Base-by-base conservation (phyloP, 2,797 vertebrate genomes). In the Etheostoma perlongum region DNA sequence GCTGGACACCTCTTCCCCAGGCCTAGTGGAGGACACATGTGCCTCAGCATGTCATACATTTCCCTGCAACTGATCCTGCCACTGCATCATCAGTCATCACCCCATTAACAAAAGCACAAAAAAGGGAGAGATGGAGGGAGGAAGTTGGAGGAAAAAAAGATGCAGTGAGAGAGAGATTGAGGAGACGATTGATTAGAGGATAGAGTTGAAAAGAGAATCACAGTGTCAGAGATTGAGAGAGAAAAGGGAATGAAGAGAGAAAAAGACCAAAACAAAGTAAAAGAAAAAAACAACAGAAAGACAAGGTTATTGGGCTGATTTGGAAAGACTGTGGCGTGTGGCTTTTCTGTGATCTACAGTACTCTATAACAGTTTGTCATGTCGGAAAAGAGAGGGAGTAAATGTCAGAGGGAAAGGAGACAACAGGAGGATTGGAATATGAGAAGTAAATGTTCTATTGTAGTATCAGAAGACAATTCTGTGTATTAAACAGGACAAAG, bases 31-130 rank as follows among this genome's bases (percentile, higher is more conserved):
- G 97, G 97, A 94, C 96, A 96, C 97, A 99, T 99, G 94, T 97
- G 97, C 94, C 97, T 97, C 95, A 99, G 96, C 97, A 98, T 98
- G 96, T 97, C 96, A 97, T 98, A 98, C 97, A 99, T 97, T 95
- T 99, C 96, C 96, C 94, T 96, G 97, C 97, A 97, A 96, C 96
- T 97, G 96, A 99, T 97, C 93, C 97, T 97, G 96, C 97, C 97
- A 96, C 97, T 98, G 96, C 89, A 92, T 73, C 91, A 91, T 77
- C 91, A 87, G 91, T 71, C 91, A 90, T 79, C 92, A 92, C 77
- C 88, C 87, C 80, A 55, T 77, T 83, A 87, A 82, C 76, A 90
- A 86, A 78, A 70, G 79, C 60, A 87, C 44, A 78, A 77, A 67
- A 85, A 60, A 60, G 78, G 65, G 82, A 82, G 77, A 78, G 81